Conservation (phyloP, 2,888 invertebrate species). For the Polymixis lichenea region DNA sequence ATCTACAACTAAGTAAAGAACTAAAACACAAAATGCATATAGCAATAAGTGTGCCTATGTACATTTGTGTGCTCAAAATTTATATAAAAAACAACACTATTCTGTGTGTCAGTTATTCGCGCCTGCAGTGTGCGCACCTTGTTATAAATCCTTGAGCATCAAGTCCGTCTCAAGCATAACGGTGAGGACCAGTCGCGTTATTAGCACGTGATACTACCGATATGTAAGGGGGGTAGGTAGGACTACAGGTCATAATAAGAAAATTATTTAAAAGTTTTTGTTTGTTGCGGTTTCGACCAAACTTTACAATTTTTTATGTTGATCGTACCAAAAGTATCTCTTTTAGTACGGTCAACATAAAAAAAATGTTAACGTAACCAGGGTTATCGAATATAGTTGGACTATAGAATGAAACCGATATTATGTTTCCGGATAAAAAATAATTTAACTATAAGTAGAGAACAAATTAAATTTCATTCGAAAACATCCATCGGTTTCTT, state of each 20-base stretch:
- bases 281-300: no score
- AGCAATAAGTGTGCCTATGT: neutral
- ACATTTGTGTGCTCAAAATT: neutral
- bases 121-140: conserved; percentile 68
- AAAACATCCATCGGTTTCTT: no score
- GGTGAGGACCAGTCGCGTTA: conserved; percentile 70
- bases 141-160: conserved; percentile 77
- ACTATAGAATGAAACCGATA: no score
- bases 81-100: neutral
- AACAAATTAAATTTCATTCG: no score
- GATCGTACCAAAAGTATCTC: no score
- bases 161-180: conserved; percentile 72
- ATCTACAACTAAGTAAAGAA: no score
- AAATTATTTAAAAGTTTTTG: neutral
- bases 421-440: no score
- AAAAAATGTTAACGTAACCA: no score
- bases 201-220: conserved; percentile 61
- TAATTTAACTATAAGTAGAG: no score
- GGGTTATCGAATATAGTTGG: no score
- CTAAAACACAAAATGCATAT: neutral
- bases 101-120: neutral
- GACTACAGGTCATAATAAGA: neutral
- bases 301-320: no score
- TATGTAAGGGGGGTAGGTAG: conserved; percentile 41
- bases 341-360: no score